A percentile compares a stretch with the other conserved stretches of the same genome.
phyloP scores from a whole-genome alignment of 2,113 vertebrate species.

The Chroicocephalus ridibundus region DNA sequence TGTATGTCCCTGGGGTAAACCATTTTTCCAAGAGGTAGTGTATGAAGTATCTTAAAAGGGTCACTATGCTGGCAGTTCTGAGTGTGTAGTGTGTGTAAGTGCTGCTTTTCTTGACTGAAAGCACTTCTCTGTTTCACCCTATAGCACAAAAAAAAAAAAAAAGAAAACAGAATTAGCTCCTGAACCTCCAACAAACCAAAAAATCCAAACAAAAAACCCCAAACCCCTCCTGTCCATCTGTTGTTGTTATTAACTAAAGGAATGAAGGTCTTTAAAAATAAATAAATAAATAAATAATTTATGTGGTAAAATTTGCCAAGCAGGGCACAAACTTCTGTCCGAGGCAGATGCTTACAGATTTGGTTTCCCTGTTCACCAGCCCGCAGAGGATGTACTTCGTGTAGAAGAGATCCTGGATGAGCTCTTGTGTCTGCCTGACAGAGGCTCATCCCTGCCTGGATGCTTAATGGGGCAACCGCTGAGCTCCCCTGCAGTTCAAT shows the following conservation, averaged over 20 bases:
- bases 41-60: background rate
- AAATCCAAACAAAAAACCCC: background rate
- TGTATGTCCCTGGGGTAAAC: background rate
- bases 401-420: background rate
- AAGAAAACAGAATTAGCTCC: background rate
- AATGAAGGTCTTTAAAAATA: background rate
- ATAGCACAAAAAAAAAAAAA: background rate
- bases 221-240: background rate
- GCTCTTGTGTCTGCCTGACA: background rate
- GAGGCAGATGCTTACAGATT: background rate
- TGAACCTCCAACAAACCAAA: background rate
- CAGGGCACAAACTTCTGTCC: background rate
- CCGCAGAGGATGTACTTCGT: background rate
- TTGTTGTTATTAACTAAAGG: background rate
- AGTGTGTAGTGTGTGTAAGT: rapidly evolving
- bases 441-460: background rate
- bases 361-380: background rate
- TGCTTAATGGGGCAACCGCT: background rate
- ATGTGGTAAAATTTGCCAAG: background rate
- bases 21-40: background rate
- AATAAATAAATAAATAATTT: background rate
- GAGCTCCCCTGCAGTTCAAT: background rate
- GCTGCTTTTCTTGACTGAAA: background rate
- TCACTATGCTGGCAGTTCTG: background rate
- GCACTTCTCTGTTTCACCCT: background rate